Evolutionary conservation across 2,113 vertebrate species (phyloP).

Genomic region (Vulpes ferrilata): DNA sequence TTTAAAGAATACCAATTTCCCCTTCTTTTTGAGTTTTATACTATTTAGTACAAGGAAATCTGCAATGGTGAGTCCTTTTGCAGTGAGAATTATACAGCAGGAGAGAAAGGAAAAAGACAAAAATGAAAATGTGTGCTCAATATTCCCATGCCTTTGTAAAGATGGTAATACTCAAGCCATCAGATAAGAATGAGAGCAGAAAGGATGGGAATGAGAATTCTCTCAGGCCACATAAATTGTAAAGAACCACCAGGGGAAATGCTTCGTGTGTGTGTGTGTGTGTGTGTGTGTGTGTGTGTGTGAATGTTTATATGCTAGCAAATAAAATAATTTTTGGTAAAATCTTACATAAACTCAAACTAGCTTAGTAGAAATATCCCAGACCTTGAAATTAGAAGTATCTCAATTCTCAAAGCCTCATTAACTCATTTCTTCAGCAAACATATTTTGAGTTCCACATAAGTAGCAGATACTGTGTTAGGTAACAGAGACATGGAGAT

Average conservation of each 20-base stretch:
- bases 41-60: neutral
- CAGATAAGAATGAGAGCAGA: neutral
- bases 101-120: neutral
- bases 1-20: neutral
- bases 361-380: neutral
- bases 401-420: neutral
- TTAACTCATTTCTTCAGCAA: neutral
- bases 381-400: neutral
- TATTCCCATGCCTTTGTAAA: neutral
- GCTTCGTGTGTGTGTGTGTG: neutral
- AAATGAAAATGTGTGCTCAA: neutral
- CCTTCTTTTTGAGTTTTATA: neutral
- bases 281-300: neutral
- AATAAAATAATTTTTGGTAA: neutral
- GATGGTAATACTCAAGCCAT: neutral
- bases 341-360: neutral
- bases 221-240: neutral
- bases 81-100: neutral
- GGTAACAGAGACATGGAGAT: neutral
- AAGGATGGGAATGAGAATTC: neutral
- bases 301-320: neutral
- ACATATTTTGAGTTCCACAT: neutral
- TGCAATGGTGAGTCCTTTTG: neutral
- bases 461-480: neutral
- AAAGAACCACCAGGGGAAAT: neutral